Conservation (phyloP, 1,140 invertebrate species). For the Drosophila kohkoa region DNA sequence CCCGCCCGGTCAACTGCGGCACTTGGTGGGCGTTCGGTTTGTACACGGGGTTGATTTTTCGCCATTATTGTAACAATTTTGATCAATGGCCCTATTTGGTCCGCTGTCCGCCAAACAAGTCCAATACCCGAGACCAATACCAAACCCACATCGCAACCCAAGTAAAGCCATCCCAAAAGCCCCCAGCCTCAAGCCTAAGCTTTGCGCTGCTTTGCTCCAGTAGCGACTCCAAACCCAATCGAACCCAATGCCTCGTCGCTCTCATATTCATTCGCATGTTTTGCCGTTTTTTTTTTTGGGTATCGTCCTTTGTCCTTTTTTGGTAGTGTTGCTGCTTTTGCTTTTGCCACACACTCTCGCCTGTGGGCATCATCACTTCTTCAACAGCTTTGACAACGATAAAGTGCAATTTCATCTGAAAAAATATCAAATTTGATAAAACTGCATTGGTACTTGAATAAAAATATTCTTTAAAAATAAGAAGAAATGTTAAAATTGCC, state of each 20-base stretch:
- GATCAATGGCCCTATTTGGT: constrained; percentile 79
- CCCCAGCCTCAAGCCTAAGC: background rate
- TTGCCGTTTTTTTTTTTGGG: constrained; percentile 16
- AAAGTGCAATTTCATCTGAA: background rate
- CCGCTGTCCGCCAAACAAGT: constrained; percentile 53
- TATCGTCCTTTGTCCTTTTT: constrained; percentile 44
- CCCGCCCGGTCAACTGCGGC: constrained; percentile 24
- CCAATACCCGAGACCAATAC: constrained; percentile 27
- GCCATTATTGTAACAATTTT: constrained; percentile 83
- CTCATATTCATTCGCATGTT: constrained; percentile 61
- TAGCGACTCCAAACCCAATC: constrained; percentile 17
- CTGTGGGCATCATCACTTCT: background rate
- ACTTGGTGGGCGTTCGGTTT: constrained; percentile 33
- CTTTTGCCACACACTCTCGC: constrained; percentile 8
- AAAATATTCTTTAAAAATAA: too few species aligned
- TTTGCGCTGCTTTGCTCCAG: background rate
- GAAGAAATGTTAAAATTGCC: too few species aligned
- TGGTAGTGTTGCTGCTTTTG: background rate
- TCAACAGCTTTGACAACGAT: background rate
- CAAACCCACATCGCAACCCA: background rate
- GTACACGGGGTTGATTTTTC: constrained; percentile 72
- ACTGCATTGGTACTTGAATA: too few species aligned
- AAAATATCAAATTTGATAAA: too few species aligned
- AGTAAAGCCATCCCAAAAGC: constrained; percentile 17
- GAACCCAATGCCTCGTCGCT: constrained; percentile 25